These are phyloP conservation scores for Hydra vulgaris DNA, from an alignment of 30 jellyfish, hydroid and myxozoan genomes.

Conservation along the genomic window DNA sequence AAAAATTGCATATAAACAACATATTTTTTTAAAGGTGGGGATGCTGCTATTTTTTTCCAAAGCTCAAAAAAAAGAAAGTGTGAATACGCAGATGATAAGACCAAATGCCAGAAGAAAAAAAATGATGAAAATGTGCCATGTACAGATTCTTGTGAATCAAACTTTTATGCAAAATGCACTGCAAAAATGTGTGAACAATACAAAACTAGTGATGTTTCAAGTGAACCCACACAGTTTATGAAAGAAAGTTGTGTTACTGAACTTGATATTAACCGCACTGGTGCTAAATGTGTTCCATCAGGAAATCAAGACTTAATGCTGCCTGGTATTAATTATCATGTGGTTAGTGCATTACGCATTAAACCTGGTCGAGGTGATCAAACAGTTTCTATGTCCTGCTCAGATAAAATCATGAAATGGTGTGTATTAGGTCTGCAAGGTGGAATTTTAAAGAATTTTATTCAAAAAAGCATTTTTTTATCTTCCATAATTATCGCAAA, in stretches of 20 bases:
- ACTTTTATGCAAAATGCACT: neutral
- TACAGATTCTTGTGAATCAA: neutral
- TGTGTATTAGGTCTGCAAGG: conserved; percentile 86
- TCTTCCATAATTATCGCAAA: conserved; percentile 43
- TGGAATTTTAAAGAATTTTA: conserved; percentile 44
- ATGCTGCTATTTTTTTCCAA: conserved; percentile 61
- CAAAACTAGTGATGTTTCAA: neutral
- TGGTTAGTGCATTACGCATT: conserved; percentile 51
- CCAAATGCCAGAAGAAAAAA: neutral
- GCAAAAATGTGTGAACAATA: neutral
- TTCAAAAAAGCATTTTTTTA: conserved; percentile 33
- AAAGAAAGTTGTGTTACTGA: neutral
- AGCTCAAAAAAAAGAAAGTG: neutral
- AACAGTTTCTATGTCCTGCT: conserved; percentile 80
- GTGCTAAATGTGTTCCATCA: conserved; percentile 85
- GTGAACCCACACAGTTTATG: neutral
- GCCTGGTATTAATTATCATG: conserved; percentile 56
- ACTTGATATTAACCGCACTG: conserved; percentile 65
- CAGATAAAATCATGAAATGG: conserved; percentile 87
- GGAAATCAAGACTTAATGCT: conserved; percentile 67
- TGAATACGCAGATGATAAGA: neutral
- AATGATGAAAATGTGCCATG: neutral
- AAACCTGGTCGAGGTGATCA: conserved; percentile 87
- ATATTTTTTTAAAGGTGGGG: conserved; percentile 58
- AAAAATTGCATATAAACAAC: neutral